Evolutionary conservation across 2,113 vertebrate genomes (phyloP).

Genomic region (Typhlomys cinereus): DNA sequence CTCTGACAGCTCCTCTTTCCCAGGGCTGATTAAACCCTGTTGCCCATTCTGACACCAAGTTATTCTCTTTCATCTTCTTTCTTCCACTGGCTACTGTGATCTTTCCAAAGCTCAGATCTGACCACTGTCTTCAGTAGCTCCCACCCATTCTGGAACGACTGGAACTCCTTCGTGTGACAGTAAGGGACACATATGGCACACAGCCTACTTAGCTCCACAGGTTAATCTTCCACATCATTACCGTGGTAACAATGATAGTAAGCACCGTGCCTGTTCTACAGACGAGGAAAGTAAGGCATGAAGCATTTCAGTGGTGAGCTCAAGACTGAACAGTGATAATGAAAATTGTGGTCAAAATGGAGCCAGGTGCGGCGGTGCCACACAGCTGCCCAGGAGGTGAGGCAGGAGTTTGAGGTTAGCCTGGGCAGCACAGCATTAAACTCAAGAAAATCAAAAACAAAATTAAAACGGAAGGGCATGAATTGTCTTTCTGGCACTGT

Average conservation of each 20-base stretch:
- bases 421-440: background rate
- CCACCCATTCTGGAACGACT: background rate
- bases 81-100: background rate
- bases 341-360: background rate
- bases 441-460: background rate
- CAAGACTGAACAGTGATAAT: background rate
- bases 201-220: background rate
- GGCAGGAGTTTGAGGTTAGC: background rate
- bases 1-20: background rate
- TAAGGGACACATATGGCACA: background rate
- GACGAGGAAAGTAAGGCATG: background rate
- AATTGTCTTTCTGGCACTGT: background rate
- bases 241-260: background rate
- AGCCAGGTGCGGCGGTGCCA: background rate
- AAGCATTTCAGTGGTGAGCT: background rate
- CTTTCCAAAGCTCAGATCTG: background rate
- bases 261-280: background rate
- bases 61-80: background rate
- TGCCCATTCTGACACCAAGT: background rate
- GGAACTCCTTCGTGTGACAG: too few relatives aligned
- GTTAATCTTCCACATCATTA: background rate
- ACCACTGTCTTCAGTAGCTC: background rate
- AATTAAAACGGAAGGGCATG: background rate
- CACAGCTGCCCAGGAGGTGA: background rate
- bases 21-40: background rate